These are phyloP conservation scores for Macquaria australasica DNA, from an alignment of 2,113 vertebrate species.

Conservation along the genomic window DNA sequence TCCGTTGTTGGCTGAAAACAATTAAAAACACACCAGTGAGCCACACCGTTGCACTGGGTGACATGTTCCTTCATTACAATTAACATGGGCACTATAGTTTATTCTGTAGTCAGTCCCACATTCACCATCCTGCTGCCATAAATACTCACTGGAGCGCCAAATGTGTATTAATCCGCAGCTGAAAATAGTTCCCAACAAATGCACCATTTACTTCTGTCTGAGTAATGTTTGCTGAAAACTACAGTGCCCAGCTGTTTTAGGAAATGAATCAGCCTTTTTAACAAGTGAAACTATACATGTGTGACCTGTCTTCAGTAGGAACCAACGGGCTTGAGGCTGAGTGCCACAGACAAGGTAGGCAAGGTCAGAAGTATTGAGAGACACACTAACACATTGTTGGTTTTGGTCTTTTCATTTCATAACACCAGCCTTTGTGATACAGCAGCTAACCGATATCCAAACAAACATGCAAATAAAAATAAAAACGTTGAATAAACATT, in stretches of 20 bases:
- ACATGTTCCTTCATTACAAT: neutral
- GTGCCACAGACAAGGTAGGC: no score
- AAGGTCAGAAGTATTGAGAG: neutral
- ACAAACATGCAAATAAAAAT: neutral
- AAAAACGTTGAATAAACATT: neutral
- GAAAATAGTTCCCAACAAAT: neutral
- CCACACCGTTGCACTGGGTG: neutral
- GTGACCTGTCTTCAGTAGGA: no score
- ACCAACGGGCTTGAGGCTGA: no score
- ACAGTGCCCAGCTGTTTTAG: neutral
- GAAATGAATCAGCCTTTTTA: neutral
- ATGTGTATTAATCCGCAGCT: neutral
- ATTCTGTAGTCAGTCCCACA: neutral
- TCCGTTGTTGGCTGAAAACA: neutral
- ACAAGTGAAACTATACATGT: neutral
- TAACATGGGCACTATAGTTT: neutral
- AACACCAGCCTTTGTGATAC: neutral
- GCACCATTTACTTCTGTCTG: neutral
- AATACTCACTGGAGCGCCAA: neutral
- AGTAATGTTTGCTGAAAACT: neutral
- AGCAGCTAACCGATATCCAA: neutral
- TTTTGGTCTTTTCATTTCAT: neutral
- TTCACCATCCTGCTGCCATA: neutral
- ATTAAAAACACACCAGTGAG: neutral
- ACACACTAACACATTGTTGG: neutral